Base-by-base conservation (phyloP, 2,888 invertebrate species). In the Catocala sponsa region DNA sequence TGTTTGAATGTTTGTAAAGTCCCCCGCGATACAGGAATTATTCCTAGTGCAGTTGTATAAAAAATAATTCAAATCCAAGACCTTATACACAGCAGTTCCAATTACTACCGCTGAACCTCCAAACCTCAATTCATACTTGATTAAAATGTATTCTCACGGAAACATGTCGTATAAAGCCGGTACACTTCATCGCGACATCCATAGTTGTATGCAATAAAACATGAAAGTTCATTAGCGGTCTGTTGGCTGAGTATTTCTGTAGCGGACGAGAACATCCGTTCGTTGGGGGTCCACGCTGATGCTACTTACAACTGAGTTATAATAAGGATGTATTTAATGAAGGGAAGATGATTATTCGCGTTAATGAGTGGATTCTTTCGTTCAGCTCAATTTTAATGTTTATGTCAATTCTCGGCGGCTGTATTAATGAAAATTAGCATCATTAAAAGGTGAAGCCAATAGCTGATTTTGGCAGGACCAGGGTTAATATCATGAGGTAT, bases 231-330 rank as follows among this genome's bases (percentile, higher is more conserved):
- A 78, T 79, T 78, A 81, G 69, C 67, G 68, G 67, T 54, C 79
- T 80, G 7, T 79, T 80, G 35, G 7, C 79, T 80, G 35, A 38
- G 35, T 88, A 88, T 87, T 84, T 86, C 74, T 15, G 70, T 78
- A 84, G 70, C 85, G 87, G 88, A 86, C 64, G 66, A 59, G 74
- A 65, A 70, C 80, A 72, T 87, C 84, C 86, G 87, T 85, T 84
- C 72, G 87, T 82, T 78, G 89, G 89, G 89, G 89, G 88, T 87
- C 88, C 58, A 74, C 64, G 80, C 74, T 65, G 81, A 66, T 79
- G 80, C 75, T 76, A 47, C 47, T 63, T 53, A 38, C 35, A 7
- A 7, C 35, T 38, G 13, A 38, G 11, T 11, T 53, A 11, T 12
- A 53, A 48, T 62, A 56, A 60, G 55, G 59, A 55, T 55, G 55